Conservation (phyloP, 2,888 invertebrate species). For the Celastrina argiolus region DNA sequence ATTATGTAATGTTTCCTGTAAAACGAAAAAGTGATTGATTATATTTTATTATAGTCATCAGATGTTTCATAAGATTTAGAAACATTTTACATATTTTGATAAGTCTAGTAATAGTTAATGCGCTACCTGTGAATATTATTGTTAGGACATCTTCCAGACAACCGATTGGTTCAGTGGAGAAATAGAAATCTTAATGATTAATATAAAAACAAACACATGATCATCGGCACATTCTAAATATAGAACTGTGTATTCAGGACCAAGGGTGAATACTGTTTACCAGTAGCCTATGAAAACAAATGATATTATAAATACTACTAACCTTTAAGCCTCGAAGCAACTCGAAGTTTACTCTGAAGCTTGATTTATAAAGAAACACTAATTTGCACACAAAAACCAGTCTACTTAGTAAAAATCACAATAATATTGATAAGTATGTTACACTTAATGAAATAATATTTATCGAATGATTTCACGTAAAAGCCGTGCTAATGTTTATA, state of each 20-base stretch:
- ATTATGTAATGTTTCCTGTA: neutral
- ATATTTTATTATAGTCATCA: no score
- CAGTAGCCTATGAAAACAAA: neutral
- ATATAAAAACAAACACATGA: neutral
- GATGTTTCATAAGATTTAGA: neutral
- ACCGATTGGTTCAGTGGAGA: neutral
- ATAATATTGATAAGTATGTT: slow-evolving; percentile 27
- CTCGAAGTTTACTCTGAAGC: slow-evolving; percentile 42
- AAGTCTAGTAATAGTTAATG: neutral
- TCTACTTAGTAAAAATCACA: slow-evolving; percentile 50
- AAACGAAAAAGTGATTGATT: neutral
- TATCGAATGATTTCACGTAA: slow-evolving; percentile 23
- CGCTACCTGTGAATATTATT: neutral
- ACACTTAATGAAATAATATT: neutral
- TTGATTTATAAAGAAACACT: slow-evolving; percentile 49
- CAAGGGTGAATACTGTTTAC: neutral
- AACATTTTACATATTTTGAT: neutral
- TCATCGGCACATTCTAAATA: slow-evolving; percentile 44
- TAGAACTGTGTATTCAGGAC: slow-evolving; percentile 43
- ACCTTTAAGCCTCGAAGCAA: slow-evolving; percentile 46
- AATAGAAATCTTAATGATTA: neutral
- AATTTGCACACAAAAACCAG: slow-evolving; percentile 56
- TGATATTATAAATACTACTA: slow-evolving; percentile 32
- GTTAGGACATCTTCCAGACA: neutral
- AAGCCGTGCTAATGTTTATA: neutral